A percentile compares a stretch with the other conserved stretches of the same genome.
phyloP scores from a whole-genome alignment of 2,113 vertebrate genomes.

The Nicator chloris region DNA sequence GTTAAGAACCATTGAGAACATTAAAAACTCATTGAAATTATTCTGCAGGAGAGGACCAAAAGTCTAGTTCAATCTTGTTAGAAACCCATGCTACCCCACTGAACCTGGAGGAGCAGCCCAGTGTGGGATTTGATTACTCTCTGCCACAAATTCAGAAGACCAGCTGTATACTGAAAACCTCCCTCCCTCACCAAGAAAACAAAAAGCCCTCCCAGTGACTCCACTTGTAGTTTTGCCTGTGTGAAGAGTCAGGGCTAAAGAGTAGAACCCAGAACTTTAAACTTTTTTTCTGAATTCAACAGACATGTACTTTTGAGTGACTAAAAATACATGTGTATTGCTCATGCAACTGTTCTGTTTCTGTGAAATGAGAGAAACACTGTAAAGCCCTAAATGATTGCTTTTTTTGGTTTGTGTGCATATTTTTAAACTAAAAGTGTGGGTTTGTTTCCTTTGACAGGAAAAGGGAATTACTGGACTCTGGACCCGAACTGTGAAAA shows the following conservation, averaged over 20 bases:
- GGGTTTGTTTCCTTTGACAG: conserved; percentile 65
- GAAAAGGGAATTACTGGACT: conserved; percentile 99
- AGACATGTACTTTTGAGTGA: neutral
- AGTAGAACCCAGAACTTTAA: neutral
- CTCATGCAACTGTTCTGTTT: neutral
- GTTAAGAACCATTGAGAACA: neutral
- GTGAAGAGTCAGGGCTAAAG: neutral
- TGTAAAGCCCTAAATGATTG: neutral
- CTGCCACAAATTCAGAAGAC: neutral
- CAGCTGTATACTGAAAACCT: neutral
- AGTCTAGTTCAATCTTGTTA: neutral
- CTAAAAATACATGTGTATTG: neutral
- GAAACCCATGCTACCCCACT: neutral
- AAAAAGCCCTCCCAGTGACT: neutral
- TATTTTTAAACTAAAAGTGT: neutral
- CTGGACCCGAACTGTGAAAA: conserved; percentile 98
- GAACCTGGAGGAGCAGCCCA: neutral
- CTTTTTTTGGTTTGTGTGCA: neutral
- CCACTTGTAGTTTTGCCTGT: neutral
- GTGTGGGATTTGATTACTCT: neutral
- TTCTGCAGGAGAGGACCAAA: neutral
- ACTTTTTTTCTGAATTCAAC: neutral
- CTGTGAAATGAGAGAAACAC: neutral
- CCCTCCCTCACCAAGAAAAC: neutral
- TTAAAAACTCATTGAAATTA: neutral